phyloP scores from a whole-genome alignment of 2,888 invertebrate genomes.

The Dasysyrphus albostriatus region DNA sequence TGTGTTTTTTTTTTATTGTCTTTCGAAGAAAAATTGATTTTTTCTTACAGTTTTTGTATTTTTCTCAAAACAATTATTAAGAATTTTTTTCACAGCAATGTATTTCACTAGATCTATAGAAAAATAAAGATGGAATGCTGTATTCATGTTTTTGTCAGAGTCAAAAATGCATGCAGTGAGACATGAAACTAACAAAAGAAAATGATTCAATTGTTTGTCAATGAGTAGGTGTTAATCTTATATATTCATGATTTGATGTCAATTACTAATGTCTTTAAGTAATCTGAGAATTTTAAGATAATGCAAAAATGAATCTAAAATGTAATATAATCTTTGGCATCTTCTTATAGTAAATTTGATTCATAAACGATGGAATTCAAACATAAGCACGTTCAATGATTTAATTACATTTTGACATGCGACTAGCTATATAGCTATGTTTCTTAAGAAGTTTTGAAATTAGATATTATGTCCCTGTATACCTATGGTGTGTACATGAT shows the following conservation, averaged over 20 bases:
- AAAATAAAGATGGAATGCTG: not conserved
- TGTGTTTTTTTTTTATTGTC: too few relatives aligned
- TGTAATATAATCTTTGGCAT: slow-evolving; percentile 10
- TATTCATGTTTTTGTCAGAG: not conserved
- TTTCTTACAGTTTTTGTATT: too few relatives aligned
- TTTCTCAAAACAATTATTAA: too few relatives aligned
- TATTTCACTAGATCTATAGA: too few relatives aligned
- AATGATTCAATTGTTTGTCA: not conserved
- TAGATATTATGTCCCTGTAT: not conserved
- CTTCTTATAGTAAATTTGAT: not conserved
- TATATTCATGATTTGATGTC: slow-evolving; percentile 19
- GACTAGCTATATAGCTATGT: not conserved
- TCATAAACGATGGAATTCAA: not conserved
- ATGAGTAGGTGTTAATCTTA: not conserved
- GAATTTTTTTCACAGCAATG: too few relatives aligned
- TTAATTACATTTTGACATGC: slow-evolving; percentile 27
- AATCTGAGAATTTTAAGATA: slow-evolving; percentile 2
- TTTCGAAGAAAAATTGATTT: too few relatives aligned
- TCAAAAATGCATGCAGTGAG: not conserved
- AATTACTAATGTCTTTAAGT: not conserved
- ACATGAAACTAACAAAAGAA: not conserved
- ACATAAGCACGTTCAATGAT: slow-evolving; percentile 13
- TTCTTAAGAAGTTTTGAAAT: not conserved
- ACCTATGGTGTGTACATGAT: not conserved
- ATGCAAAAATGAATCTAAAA: slow-evolving; percentile 21